phyloP scores from a whole-genome alignment of 2,113 vertebrate genomes.

The Microcebus jonahi region DNA sequence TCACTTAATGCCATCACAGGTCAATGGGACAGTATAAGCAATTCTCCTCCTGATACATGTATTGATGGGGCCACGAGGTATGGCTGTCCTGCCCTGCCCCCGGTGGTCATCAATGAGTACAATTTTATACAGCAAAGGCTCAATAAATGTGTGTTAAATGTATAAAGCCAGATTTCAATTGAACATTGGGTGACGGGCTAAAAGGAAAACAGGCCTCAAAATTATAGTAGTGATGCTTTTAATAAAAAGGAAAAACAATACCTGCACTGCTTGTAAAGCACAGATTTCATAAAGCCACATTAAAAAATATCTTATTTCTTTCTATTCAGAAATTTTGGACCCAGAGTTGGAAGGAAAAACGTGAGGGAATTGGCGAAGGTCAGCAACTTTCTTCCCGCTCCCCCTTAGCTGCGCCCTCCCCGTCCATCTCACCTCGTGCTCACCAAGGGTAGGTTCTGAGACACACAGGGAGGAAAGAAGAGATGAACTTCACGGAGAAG shows the following conservation, averaged over 20 bases:
- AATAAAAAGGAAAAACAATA: neutral
- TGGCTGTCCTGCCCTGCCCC: neutral
- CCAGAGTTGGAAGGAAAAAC: rapidly evolving
- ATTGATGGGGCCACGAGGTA: neutral
- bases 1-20: neutral
- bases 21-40: neutral
- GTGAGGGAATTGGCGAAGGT: too few relatives aligned
- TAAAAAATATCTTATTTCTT: neutral
- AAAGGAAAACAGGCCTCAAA: neutral
- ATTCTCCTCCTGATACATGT: neutral
- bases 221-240: neutral
- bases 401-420: neutral
- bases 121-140: neutral
- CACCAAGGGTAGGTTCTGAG: neutral
- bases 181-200: neutral
- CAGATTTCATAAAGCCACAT: neutral
- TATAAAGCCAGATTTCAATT: neutral
- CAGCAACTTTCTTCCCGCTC: neutral
- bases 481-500: neutral
- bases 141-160: neutral
- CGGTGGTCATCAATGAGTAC: neutral
- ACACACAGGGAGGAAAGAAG: neutral
- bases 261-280: neutral
- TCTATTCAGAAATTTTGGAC: neutral
- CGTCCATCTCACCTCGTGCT: neutral